Conservation (phyloP, 2,888 invertebrate species). For the Mechanitis mazaeus region DNA sequence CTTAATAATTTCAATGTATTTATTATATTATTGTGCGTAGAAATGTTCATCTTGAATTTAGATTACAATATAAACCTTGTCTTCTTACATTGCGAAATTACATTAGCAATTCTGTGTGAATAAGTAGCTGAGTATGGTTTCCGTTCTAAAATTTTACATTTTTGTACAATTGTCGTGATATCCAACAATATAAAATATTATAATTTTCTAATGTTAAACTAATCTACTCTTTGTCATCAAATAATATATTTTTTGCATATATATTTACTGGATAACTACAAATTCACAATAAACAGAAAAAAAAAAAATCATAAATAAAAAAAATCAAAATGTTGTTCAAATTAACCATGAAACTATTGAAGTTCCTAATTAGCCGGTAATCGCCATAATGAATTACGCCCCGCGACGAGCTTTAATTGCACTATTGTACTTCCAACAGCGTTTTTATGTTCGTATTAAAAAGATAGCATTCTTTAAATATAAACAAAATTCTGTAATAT, state of each 20-base stretch:
- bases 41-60: slow-evolving; percentile 14
- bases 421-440: not conserved
- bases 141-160: slow-evolving; percentile 8
- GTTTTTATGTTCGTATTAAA: not conserved
- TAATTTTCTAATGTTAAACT: too few species aligned
- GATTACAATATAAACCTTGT: slow-evolving; percentile 25
- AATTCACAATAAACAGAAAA: too few species aligned
- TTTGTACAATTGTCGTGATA: slow-evolving; percentile 13
- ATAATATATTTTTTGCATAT: too few species aligned
- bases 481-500: not conserved
- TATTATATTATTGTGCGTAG: slow-evolving; percentile 10
- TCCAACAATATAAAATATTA: not conserved
- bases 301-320: not conserved
- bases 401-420: not conserved
- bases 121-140: slow-evolving; percentile 20
- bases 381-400: not conserved
- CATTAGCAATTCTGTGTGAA: slow-evolving; percentile 33
- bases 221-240: too few species aligned
- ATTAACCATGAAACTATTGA: not conserved
- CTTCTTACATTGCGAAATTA: slow-evolving; percentile 31
- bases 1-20: slow-evolving; percentile 9
- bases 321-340: not conserved
- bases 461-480: not conserved
- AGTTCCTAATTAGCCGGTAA: slow-evolving; percentile 3
- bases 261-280: too few species aligned